phyloP scores from a whole-genome alignment of 2,797 vertebrate genomes.

The Anisognathus igniventris region DNA sequence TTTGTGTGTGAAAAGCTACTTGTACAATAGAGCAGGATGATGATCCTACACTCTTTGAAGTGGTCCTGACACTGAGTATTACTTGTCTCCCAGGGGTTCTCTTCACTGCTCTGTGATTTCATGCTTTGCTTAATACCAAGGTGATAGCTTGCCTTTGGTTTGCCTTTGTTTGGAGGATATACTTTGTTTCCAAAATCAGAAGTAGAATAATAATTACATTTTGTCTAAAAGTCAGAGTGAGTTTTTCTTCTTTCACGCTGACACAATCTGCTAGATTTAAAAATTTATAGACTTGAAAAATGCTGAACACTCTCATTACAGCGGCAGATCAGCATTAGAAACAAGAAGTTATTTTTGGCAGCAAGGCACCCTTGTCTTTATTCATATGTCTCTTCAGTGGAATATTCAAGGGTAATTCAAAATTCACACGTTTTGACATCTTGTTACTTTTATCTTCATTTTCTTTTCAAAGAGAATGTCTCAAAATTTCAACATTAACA shows the following conservation, averaged over 20 bases:
- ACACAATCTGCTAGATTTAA: neutral
- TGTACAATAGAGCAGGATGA: neutral
- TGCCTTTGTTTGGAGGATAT: neutral
- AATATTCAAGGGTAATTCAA: constrained; percentile 39
- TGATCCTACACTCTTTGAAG: neutral
- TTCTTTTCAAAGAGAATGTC: constrained; percentile 4
- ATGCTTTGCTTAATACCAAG: neutral
- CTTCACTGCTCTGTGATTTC: neutral
- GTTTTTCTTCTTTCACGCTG: neutral
- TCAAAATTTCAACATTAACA: neutral
- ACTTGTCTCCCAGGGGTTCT: neutral
- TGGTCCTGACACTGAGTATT: neutral
- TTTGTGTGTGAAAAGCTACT: constrained; percentile 6
- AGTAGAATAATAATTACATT: neutral
- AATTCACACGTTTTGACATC: neutral
- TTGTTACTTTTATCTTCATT: constrained; percentile 19
- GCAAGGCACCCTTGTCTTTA: neutral
- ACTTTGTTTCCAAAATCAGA: neutral
- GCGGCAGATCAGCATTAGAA: constrained; percentile 13
- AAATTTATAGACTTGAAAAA: neutral
- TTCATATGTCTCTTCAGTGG: neutral
- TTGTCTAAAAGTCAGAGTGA: neutral
- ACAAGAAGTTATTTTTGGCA: constrained; percentile 36
- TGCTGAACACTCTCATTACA: neutral
- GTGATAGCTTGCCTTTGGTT: neutral